These are phyloP conservation scores for Acipenser ruthenus DNA, from an alignment of 2,797 vertebrate genomes.

Conservation along the genomic window DNA sequence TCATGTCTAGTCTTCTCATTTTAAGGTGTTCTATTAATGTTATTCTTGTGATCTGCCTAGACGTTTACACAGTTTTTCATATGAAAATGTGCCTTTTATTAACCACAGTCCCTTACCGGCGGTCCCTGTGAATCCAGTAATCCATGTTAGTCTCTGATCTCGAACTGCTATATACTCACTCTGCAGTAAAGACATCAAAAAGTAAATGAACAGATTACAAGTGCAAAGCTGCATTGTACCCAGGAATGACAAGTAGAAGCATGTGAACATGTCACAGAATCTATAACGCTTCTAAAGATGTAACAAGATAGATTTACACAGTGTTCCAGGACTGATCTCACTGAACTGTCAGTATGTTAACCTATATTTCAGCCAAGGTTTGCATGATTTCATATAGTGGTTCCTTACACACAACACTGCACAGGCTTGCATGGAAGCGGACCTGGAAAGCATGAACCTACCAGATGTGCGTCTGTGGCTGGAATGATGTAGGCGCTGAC, in stretches of 20 bases:
- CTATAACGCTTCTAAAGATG: conserved; percentile 9
- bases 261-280: neutral
- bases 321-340: no score
- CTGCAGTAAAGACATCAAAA: conserved; percentile 47
- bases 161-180: conserved; percentile 75
- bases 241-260: no score
- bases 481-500: conserved; percentile 79
- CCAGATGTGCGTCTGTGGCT: conserved; percentile 83
- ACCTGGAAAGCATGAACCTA: conserved; percentile 38
- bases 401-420: neutral
- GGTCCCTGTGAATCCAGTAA: conserved; percentile 79
- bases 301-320: neutral
- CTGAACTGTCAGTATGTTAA: no score
- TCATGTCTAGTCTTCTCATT: neutral
- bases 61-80: neutral
- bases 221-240: no score
- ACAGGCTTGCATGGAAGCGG: conserved; percentile 9
- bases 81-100: no score
- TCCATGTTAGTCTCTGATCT: conserved; percentile 71
- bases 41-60: neutral
- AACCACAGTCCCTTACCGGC: conserved; percentile 58
- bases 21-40: neutral
- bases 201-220: no score
- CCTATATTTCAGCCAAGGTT: no score
- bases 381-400: neutral